A percentile compares a stretch with the other conserved stretches of the same genome.
These are phyloP conservation scores for Chionomys nivalis DNA, from an alignment of 2,113 vertebrate genomes.

Conservation along the genomic window DNA sequence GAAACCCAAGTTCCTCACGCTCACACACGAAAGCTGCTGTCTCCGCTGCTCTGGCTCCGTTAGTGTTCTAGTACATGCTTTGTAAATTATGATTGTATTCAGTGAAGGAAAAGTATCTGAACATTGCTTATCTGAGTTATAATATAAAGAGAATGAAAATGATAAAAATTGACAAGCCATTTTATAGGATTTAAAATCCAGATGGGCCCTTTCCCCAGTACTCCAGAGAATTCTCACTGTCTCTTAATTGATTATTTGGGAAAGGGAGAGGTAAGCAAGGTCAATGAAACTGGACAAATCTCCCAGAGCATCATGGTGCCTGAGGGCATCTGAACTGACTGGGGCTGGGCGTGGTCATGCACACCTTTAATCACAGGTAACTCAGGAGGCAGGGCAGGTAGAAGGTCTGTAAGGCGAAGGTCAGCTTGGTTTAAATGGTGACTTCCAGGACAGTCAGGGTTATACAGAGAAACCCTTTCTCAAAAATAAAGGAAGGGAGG, in stretches of 20 bases:
- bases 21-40: background rate
- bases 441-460: background rate
- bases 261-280: background rate
- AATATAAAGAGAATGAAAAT: slow-evolving; percentile 53
- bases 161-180: slow-evolving; percentile 20
- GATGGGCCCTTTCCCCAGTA: background rate
- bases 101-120: slow-evolving; percentile 28
- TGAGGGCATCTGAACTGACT: background rate
- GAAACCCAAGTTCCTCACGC: background rate
- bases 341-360: background rate
- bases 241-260: background rate
- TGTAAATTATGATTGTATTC: background rate
- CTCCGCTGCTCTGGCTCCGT: background rate
- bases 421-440: background rate
- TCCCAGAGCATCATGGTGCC: background rate
- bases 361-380: background rate
- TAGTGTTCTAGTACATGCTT: background rate
- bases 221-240: background rate
- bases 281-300: background rate
- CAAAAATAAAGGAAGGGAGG: background rate
- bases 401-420: background rate
- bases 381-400: background rate
- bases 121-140: slow-evolving; percentile 28
- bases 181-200: slow-evolving; percentile 34
- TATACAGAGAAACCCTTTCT: background rate